Evolutionary conservation across 1,140 invertebrate genomes (phyloP), one percentile per base, ranked within the genome.

Genomic region (Psix sp.): DNA sequence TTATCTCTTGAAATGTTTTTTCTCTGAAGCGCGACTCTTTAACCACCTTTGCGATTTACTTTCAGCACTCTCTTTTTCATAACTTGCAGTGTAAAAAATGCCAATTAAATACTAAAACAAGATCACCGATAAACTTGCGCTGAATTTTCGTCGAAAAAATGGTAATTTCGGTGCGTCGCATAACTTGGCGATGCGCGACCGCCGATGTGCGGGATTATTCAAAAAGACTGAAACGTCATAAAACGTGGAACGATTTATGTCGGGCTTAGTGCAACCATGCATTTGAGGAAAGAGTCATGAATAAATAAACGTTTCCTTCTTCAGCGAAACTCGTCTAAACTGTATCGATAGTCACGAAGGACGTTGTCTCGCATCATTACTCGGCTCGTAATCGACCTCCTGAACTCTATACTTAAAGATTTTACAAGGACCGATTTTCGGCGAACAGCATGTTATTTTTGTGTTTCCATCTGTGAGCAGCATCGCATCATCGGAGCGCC

Each of bases 381-480:
- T 29, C 36, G 57, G 40, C 74, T 72, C 57, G 68, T 77, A 75
- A 77, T 77, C 76, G 72, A 75, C 72, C 71, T 74, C 65, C 79
- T 78, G 77, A 78, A 78, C 72, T 66, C 73, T 68, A 77, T 75
- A 78, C 66, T 82, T 80, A 83, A 81, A 49, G 59, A 74, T 80
- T 83, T 83, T 78, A 76, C 77, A 74, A 80, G 62, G 76, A 82
- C 76, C 78, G 74, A 78, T 78, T 82, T 84, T 82, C 63, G 77
- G 71, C 38, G 70, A 68, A 51, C 59, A 78, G 49, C 75, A 52
- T 80, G 74, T 75, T 76, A 80, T 84, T 84, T 84, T 77, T 83
- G 62, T 71, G 80, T 81, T 81, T 81, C 74, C 65, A 70, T 76
- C n/a, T n/a, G n/a, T n/a, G n/a, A n/a, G n/a, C n/a, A n/a, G n/a